Conservation (phyloP, 1,140 invertebrate species). For the Lordiphosa clarofinis region DNA sequence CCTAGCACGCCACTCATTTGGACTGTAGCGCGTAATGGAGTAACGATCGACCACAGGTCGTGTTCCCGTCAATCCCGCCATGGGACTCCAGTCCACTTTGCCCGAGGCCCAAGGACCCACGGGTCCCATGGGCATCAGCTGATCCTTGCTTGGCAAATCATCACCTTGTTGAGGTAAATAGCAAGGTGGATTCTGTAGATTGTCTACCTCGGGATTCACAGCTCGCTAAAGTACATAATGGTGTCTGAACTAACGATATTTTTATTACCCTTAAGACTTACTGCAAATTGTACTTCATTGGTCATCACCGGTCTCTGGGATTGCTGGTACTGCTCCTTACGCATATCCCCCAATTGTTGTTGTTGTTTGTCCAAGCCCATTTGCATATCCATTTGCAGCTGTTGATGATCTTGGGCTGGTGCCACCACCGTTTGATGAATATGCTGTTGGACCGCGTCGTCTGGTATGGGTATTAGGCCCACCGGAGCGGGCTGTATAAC, state of each 20-base stretch:
- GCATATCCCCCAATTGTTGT: constrained; percentile 42
- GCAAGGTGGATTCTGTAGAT: constrained; percentile 73
- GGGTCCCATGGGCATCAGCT: constrained; percentile 70
- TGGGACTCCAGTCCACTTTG: constrained; percentile 85
- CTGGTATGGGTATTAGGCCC: constrained; percentile 26
- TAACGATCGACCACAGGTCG: constrained; percentile 87
- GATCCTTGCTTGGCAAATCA: constrained; percentile 79
- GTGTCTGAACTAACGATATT: too few relatives aligned
- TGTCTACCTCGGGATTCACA: constrained; percentile 60
- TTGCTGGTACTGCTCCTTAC: constrained; percentile 30
- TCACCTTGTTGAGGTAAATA: constrained; percentile 82
- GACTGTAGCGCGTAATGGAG: constrained; percentile 85
- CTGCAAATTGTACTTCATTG: constrained; percentile 49
- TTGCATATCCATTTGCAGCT: constrained; percentile 35
- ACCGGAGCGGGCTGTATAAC: constrained; percentile 20
- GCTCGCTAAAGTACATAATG: constrained; percentile 22
- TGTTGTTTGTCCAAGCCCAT: constrained; percentile 49
- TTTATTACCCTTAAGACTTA: constrained; percentile 17
- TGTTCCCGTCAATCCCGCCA: constrained; percentile 84
- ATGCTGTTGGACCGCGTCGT: constrained; percentile 34
- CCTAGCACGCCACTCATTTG: constrained; percentile 85
- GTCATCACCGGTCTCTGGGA: constrained; percentile 14
- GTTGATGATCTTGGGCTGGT: constrained; percentile 28
- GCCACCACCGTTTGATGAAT: constrained; percentile 19
- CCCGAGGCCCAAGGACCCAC: constrained; percentile 86